Evolutionary conservation across 2,888 invertebrate species (phyloP).

Genomic region (Pomacea canaliculata): DNA sequence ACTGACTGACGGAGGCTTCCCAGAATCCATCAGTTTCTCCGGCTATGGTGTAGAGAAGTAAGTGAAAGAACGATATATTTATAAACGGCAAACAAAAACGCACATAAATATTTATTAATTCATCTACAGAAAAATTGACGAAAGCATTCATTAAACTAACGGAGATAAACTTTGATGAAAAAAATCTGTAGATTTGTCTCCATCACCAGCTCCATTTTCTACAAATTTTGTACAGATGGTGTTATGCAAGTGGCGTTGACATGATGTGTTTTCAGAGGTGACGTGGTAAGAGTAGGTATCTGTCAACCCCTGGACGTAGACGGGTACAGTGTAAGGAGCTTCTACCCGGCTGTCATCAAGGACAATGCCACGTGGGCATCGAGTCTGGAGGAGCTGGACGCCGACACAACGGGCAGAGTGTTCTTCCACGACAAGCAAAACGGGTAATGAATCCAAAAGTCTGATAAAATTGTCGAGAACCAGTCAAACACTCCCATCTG

Average conservation of each 20-base stretch:
- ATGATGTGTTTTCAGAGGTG: constrained; percentile 3
- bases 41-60: constrained; percentile 20
- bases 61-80: background rate
- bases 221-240: no score
- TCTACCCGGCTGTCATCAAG: constrained; percentile 2
- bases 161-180: no score
- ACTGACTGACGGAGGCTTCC: background rate
- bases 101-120: no score
- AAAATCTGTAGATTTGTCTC: no score
- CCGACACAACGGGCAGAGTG: constrained; percentile 1
- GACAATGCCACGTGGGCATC: constrained; percentile 14
- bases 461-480: background rate
- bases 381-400: constrained; percentile 10
- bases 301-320: constrained; percentile 8
- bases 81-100: no score
- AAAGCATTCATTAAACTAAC: no score
- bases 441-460: background rate
- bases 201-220: no score
- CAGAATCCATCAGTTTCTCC: background rate
- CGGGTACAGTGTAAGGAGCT: background rate
- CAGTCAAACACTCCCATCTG: background rate
- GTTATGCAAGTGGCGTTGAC: no score
- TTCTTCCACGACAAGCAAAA: constrained; percentile 14
- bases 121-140: no score
- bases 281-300: constrained; percentile 9